These are phyloP conservation scores for Spheniscus humboldti DNA, from an alignment of 2,797 vertebrate species.

Conservation along the genomic window DNA sequence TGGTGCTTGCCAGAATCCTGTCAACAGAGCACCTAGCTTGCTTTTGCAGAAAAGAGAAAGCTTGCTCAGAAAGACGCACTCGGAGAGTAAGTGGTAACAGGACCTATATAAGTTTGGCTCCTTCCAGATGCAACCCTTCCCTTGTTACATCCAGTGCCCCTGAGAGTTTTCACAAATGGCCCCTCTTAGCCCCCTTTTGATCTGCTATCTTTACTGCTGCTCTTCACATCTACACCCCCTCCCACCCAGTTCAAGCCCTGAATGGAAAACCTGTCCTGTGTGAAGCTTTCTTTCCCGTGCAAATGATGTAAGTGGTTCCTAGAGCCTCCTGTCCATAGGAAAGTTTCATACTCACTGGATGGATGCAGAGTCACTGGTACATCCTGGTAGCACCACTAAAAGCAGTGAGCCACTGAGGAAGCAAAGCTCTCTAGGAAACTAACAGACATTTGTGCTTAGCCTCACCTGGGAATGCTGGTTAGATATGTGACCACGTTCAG, in stretches of 20 bases:
- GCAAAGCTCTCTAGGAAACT: not conserved
- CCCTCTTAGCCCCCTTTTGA: not conserved
- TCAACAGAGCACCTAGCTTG: not conserved
- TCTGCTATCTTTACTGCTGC: not conserved
- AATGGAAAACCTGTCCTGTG: not conserved
- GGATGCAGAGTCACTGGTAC: not conserved
- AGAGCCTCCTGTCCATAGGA: not conserved
- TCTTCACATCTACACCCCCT: not conserved
- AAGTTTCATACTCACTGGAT: not conserved
- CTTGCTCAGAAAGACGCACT: not conserved
- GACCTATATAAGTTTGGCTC: not conserved
- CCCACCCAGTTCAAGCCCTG: not conserved
- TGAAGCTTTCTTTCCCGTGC: not conserved
- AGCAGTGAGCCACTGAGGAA: not conserved
- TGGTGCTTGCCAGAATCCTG: not conserved
- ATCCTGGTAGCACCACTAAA: not conserved
- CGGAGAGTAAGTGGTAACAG: not conserved
- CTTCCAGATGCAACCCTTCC: not conserved
- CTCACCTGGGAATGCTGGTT: conserved; percentile 93
- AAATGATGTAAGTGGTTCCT: not conserved
- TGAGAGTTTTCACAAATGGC: not conserved
- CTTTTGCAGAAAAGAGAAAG: not conserved
- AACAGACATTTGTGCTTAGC: not conserved
- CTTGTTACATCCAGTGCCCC: not conserved
- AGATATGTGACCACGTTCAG: conserved; percentile 91